Base-by-base conservation (phyloP, 2,113 vertebrate genomes). In the Rhombomys opimus region DNA sequence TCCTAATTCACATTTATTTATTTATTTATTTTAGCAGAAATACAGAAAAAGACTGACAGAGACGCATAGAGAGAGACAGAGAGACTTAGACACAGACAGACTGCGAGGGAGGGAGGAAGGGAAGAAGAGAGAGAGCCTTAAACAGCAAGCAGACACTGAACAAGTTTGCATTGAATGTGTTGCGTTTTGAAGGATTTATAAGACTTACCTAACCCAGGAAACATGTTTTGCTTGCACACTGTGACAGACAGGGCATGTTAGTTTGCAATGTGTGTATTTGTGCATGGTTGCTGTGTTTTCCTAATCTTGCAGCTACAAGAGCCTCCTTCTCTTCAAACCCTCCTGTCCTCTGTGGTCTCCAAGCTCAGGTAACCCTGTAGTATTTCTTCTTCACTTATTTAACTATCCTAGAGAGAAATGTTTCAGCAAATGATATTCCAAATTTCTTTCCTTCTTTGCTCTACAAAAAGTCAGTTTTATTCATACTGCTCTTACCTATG, bases 361-460 rank as follows among this genome's bases (percentile, higher is more conserved):
- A 5, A 1, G 73, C 5, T 32, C 20, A 2, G 0, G 20, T 4
- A 6, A 46, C 7, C 0, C 3, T 0, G 0, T 27, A 2, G 0
- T 4, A 4, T 12, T 73, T 73, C 38, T 72, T 76, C 38, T 38
- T 89, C 50, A 27, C 5, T 7, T 22, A 2, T 2, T 18, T 18
- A 11, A 14, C 5, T 65, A 2, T 86, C 52, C 65, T 23, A 7
- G 61, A 12, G 15, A 17, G 22, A 27, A 50, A 63, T 32, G 1
- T 23, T 25, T 75, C 77, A 11, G 17, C n/a, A 72, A 13, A 46
- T 46, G 92, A 52, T 10, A 8, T n/a, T 52, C 38, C 22, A 1
- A 22, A 25, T 75, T 50, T 54, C n/a, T 63, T 88, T 52, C 38
- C 59, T 82, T 86, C 32, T 81, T 20, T 30, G 27, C 12, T 41